Evolutionary conservation across 2,113 vertebrate species (phyloP).

Genomic region (Spea bombifrons): DNA sequence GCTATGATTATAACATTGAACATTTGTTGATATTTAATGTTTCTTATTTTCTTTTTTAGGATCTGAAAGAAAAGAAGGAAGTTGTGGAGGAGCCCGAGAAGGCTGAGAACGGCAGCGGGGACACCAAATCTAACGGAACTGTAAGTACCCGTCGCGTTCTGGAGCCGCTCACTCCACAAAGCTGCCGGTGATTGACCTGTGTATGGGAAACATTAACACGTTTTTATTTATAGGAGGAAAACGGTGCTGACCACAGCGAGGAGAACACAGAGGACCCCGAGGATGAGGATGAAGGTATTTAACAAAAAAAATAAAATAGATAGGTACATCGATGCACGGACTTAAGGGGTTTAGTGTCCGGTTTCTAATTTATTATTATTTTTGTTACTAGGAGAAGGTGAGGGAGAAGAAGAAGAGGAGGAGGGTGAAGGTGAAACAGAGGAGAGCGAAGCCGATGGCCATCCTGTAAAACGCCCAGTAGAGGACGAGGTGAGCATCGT

Average conservation of each 20-base stretch:
- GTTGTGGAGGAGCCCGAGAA: constrained; percentile 58
- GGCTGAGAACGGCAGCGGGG: constrained; percentile 63
- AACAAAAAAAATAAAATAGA: not conserved
- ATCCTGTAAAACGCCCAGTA: constrained; percentile 73
- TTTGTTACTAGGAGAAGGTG: constrained; percentile 18
- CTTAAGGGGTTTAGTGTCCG: not conserved
- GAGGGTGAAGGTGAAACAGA: constrained; percentile 59
- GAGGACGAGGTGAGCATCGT: constrained; percentile 64
- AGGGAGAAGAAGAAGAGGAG: constrained; percentile 54
- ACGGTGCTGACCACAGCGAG: constrained; percentile 68
- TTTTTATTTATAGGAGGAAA: constrained; percentile 53
- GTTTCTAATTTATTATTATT: not conserved
- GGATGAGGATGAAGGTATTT: constrained; percentile 52
- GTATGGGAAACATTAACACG: not conserved
- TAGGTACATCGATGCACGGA: not conserved
- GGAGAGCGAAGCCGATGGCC: constrained; percentile 59
- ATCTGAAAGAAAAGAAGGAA: constrained; percentile 79
- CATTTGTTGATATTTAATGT: not conserved
- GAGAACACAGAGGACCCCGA: constrained; percentile 61
- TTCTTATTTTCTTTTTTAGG: constrained; percentile 53
- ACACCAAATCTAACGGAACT: constrained; percentile 72
- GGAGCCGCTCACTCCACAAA: not conserved
- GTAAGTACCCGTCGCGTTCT: constrained; percentile 60
- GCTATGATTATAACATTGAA: not conserved
- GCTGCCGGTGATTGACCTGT: not conserved